Conservation (phyloP, 2,797 vertebrate species). For the Graptemys geographica region DNA sequence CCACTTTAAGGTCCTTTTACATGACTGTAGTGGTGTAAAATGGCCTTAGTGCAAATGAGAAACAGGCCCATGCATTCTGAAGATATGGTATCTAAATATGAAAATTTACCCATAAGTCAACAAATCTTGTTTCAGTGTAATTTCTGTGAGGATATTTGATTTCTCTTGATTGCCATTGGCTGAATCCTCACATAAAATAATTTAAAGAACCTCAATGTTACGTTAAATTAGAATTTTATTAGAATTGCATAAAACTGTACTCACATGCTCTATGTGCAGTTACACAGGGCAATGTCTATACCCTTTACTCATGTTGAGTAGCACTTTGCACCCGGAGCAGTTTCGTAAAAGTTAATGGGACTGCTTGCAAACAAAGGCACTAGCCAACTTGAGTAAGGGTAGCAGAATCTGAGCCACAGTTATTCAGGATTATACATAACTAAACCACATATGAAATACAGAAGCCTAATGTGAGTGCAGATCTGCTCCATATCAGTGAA, state of each 20-base stretch:
- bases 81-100: not conserved
- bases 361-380: not conserved
- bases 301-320: not conserved
- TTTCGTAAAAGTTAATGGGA: not conserved
- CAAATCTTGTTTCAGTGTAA: not conserved
- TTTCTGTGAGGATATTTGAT: not conserved
- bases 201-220: fast-evolving
- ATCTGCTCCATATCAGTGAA: not conserved
- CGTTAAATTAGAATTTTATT: not conserved
- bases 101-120: not conserved
- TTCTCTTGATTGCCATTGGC: not conserved
- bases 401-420: not conserved
- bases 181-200: not conserved
- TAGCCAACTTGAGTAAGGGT: not conserved
- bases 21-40: slow-evolving; percentile 31
- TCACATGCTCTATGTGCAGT: not conserved
- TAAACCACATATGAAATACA: not conserved
- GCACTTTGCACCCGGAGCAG: not conserved
- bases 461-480: not conserved
- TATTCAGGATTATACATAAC: not conserved
- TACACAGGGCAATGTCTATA: not conserved
- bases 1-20: not conserved
- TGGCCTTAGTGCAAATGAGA: slow-evolving; percentile 44
- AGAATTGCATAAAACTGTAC: not conserved
- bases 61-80: slow-evolving; percentile 45